Conservation (phyloP, 2,797 vertebrate species). For the Muraenolepis orangiensis region DNA sequence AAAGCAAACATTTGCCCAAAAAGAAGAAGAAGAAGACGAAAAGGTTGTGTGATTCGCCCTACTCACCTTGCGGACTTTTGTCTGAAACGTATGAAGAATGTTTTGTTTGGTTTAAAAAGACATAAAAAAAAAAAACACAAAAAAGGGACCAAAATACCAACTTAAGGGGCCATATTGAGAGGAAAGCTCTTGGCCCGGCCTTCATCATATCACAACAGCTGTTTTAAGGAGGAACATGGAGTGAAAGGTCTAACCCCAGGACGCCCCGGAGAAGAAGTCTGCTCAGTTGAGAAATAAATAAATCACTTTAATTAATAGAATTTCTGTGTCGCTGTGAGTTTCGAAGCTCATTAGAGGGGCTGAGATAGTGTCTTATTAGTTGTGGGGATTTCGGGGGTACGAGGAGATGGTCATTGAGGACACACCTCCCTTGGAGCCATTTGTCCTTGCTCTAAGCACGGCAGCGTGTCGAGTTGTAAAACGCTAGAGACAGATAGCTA, state of each 20-base stretch:
- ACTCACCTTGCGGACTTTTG: not conserved
- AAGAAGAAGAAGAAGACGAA: not conserved
- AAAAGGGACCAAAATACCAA: not conserved
- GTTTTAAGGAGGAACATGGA: not conserved
- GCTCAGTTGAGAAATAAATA: not conserved
- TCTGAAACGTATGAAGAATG: not conserved
- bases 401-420: not conserved
- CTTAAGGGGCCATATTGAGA: not conserved
- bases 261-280: not conserved
- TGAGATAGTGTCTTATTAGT: constrained; percentile 2
- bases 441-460: constrained; percentile 2
- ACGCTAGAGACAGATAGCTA: not conserved
- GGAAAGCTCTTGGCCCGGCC: no score
- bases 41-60: not conserved
- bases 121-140: no score
- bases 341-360: not conserved
- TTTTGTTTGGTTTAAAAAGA: not conserved
- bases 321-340: not conserved
- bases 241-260: not conserved
- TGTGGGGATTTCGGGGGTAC: not conserved
- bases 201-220: not conserved
- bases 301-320: not conserved
- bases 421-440: not conserved
- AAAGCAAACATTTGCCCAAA: not conserved
- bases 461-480: not conserved